Evolutionary conservation across 2,888 invertebrate genomes (phyloP).

Genomic region (Ophraella communa): DNA sequence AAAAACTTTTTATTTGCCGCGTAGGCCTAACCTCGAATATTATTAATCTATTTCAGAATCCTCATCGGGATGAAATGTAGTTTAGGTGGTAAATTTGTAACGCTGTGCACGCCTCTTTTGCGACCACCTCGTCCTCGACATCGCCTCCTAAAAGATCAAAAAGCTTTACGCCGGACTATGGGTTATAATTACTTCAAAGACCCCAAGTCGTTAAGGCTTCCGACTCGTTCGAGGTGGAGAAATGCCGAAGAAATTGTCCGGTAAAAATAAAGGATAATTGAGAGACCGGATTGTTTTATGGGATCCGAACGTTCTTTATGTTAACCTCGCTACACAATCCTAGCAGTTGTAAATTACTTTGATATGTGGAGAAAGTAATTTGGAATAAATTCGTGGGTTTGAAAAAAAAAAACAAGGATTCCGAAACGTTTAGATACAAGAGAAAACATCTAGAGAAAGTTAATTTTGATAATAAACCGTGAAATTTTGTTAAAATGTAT

Average conservation of each 20-base stretch:
- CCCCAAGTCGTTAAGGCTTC: conserved; percentile 18
- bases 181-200: conserved; percentile 22
- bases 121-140: neutral
- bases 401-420: too few species aligned
- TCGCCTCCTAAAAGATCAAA: conserved; percentile 17
- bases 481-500: too few species aligned
- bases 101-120: conserved; percentile 19
- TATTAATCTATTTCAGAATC: neutral
- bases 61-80: neutral
- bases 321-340: neutral
- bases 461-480: too few species aligned
- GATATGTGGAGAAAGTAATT: too few species aligned
- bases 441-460: too few species aligned
- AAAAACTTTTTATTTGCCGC: too few species aligned
- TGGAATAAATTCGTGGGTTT: too few species aligned
- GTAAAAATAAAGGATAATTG: neutral
- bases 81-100: conserved; percentile 14
- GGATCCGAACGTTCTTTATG: neutral
- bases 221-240: neutral
- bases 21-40: neutral
- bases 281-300: neutral
- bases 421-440: too few species aligned
- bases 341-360: neutral
- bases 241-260: conserved; percentile 4
- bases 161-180: conserved; percentile 17